These are phyloP conservation scores for Branchellion lobata DNA, from an alignment of 2,888 invertebrate species.

Conservation along the genomic window DNA sequence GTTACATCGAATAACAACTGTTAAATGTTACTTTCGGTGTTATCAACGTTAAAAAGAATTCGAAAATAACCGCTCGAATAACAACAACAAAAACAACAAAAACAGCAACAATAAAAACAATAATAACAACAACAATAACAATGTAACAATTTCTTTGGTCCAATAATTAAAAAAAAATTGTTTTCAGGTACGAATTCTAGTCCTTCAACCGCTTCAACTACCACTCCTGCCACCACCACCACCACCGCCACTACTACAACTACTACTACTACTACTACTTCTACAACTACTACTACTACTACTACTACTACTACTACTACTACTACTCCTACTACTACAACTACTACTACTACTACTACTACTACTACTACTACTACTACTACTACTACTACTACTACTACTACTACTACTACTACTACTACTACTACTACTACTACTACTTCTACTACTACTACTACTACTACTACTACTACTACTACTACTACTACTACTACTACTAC, in stretches of 20 bases:
- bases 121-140: no score
- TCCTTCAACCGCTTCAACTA: no score
- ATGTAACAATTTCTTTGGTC: no score
- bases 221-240: no score
- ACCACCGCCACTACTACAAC: slow-evolving; percentile 24
- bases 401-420: slow-evolving; percentile 32
- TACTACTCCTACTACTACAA: slow-evolving; percentile 19
- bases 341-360: slow-evolving; percentile 31
- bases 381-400: slow-evolving; percentile 31
- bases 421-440: slow-evolving; percentile 14
- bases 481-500: slow-evolving; percentile 26
- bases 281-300: slow-evolving; percentile 29
- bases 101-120: no score
- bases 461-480: background rate
- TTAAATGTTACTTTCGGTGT: no score
- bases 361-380: slow-evolving; percentile 36
- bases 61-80: no score
- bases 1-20: no score
- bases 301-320: slow-evolving; percentile 36
- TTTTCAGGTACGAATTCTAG: no score
- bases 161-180: no score
- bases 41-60: no score
- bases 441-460: background rate
- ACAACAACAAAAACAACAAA: no score
- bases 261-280: slow-evolving; percentile 26